These are phyloP conservation scores for Tachysurus fulvidraco DNA, from an alignment of 2,113 vertebrate genomes.

Conservation along the genomic window DNA sequence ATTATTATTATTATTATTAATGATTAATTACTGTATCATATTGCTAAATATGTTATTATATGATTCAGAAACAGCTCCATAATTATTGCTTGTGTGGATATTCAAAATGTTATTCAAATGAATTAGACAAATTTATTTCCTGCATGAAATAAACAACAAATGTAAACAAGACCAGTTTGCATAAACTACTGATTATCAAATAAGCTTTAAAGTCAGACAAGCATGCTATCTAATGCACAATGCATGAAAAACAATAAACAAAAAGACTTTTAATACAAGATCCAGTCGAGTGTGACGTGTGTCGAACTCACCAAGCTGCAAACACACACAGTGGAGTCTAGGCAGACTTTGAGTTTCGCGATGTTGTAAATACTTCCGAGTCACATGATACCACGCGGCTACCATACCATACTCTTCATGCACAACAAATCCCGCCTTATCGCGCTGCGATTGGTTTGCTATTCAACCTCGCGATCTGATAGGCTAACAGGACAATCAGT, in stretches of 20 bases:
- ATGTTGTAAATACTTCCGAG: slow-evolving; percentile 16
- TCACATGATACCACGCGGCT: neutral
- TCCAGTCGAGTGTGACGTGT: too few species aligned
- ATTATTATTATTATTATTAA: neutral
- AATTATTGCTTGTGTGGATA: too few species aligned
- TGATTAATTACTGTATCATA: too few species aligned
- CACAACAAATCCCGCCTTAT: neutral
- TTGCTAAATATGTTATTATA: too few species aligned
- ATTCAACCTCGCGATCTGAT: neutral
- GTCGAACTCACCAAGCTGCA: slow-evolving; percentile 22
- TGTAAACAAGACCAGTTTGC: neutral
- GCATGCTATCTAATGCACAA: neutral
- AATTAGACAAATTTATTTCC: neutral
- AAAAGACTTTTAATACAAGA: too few species aligned
- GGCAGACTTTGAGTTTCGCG: neutral
- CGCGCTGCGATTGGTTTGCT: neutral
- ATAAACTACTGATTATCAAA: neutral
- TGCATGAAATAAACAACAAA: too few species aligned
- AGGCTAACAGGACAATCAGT: neutral
- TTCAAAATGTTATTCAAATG: too few species aligned
- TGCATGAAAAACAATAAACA: neutral
- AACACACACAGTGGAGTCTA: neutral
- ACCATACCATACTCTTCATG: neutral
- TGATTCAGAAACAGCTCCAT: too few species aligned
- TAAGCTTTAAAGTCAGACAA: neutral